Evolutionary conservation across 2,888 invertebrate species (phyloP).

Genomic region (Siphlonurus alternatus): DNA sequence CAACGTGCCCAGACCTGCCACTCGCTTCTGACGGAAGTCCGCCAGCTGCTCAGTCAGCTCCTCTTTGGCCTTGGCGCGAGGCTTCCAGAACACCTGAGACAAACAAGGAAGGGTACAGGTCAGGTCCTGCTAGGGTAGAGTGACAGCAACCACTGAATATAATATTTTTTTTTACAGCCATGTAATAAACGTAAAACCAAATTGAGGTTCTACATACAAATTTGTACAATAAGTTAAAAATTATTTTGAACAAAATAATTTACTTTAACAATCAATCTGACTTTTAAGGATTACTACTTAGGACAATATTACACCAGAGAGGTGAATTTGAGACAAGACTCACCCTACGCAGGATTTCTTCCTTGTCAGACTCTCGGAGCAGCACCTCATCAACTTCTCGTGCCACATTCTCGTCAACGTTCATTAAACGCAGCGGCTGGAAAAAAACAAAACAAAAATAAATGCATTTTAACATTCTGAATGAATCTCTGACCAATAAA

Average conservation of each 20-base stretch:
- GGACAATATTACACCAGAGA: too few species aligned
- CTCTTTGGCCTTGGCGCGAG: conserved; percentile 65
- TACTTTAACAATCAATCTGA: too few species aligned
- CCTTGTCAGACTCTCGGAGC: conserved; percentile 70
- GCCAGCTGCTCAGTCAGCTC: conserved; percentile 62
- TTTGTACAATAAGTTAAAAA: too few species aligned
- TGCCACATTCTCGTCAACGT: conserved; percentile 72
- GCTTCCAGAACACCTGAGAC: conserved; percentile 61
- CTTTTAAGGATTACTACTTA: too few species aligned
- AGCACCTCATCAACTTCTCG: conserved; percentile 80
- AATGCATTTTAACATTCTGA: neutral
- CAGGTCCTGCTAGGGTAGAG: neutral
- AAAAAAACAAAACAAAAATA: conserved; percentile 16
- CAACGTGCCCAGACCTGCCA: conserved; percentile 73
- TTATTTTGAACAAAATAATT: too few species aligned
- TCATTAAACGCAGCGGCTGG: conserved; percentile 60
- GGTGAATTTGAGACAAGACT: conserved; percentile 9
- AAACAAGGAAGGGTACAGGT: conserved; percentile 8
- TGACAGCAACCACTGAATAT: neutral
- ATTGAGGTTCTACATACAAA: neutral
- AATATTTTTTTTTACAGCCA: neutral
- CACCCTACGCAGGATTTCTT: conserved; percentile 71
- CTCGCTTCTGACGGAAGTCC: conserved; percentile 77
- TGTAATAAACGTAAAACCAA: neutral
- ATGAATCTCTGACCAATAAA: conserved; percentile 1